Evolutionary conservation across 92 coral and sea anemone genomes (phyloP).

Genomic region (Parazoanthus atlanticus): DNA sequence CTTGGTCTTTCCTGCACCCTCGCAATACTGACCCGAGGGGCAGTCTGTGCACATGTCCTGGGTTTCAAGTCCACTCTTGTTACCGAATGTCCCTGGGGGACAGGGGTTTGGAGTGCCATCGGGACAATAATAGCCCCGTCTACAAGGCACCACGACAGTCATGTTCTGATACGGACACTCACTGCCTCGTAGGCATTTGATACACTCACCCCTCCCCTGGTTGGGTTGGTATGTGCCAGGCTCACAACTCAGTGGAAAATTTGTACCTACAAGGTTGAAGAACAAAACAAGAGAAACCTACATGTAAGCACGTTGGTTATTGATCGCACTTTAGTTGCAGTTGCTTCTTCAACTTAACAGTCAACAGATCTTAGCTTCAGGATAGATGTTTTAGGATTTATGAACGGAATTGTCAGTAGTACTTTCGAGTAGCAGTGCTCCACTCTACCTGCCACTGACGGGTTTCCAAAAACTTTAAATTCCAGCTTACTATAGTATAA

Average conservation of each 20-base stretch:
- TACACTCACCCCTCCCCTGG: conserved; percentile 79
- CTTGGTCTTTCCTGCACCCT: conserved; percentile 72
- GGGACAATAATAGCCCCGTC: conserved; percentile 90
- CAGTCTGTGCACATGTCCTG: conserved; percentile 85
- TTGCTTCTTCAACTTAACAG: no score
- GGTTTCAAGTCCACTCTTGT: conserved; percentile 73
- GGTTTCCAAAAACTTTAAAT: no score
- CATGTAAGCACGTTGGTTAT: no score
- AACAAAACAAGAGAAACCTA: neutral
- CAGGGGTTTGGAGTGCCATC: conserved; percentile 84
- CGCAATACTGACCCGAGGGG: conserved; percentile 83
- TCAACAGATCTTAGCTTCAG: no score
- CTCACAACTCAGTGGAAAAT: conserved; percentile 72
- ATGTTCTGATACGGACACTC: conserved; percentile 94
- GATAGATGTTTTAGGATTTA: no score
- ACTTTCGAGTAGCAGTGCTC: no score
- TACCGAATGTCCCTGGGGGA: conserved; percentile 94
- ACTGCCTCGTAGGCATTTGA: conserved; percentile 78
- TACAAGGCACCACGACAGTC: conserved; percentile 83
- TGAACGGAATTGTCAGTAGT: no score
- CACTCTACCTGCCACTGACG: no score
- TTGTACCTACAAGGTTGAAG: conserved; percentile 56
- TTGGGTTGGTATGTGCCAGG: conserved; percentile 94
- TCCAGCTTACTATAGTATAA: no score
- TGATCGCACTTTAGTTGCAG: no score